Base-by-base conservation (phyloP, 2,888 invertebrate species). In the Ligdia adustata region DNA sequence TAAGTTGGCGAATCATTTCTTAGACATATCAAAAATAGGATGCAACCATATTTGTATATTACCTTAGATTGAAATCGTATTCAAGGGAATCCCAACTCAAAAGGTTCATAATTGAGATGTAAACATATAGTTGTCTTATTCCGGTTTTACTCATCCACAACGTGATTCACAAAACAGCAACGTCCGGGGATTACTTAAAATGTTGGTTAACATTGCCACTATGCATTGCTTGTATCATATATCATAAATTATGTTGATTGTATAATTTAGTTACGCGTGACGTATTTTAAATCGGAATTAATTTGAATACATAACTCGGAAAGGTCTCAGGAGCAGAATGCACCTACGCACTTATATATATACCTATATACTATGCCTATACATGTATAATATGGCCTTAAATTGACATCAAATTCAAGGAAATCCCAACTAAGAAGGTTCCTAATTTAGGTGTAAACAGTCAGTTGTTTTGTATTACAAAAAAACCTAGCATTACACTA, bases 401-500 rank as follows among this genome's bases (percentile, higher is more conserved):
- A 4, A 37, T 27, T 18, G n/a, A 37, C 11, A 37, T 12, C 26
- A 27, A 34, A 32, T 39, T 46, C 16, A 20, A 9, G 27, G 15
- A 33, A 39, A 22, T 9, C 7, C 11, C 4, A 12, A 14, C 9
- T 6, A 6, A 32, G 9, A 26, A 7, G 18, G 14, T 1, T 9
- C 1, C 6, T 28, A 28, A 39, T 22, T 11, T 12, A 14, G 11
- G 6, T 22, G 34, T 13, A 22, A 28, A 34, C 9, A 27, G 9
- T 16, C n/a, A 12, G 24, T 4, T 3, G 29, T 22, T n/a, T 1
- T 3, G 7, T 2, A 26, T n/a, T n/a, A n/a, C n/a, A n/a, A n/a
- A n/a, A n/a, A n/a, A n/a, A n/a, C n/a, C n/a, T n/a, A n/a, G n/a
- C 6, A 18, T 22, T 22, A 22, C 6, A 22, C 6, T 22, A n/a